Base-by-base conservation (phyloP, 2,888 invertebrate species). In the Corythucha ciliata region DNA sequence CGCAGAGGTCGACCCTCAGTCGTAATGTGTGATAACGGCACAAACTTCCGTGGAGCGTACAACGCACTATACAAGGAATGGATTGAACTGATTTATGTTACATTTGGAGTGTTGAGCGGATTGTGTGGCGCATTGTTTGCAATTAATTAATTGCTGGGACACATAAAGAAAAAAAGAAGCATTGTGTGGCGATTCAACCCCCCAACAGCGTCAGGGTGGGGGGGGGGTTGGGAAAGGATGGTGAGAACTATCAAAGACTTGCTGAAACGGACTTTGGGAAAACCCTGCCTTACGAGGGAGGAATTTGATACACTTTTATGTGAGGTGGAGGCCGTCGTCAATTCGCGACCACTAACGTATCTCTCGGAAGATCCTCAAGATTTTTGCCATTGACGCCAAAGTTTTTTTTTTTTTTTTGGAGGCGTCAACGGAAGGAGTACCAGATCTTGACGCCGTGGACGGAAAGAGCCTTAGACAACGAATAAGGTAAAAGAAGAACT, bases 11-110 rank as follows among this genome's bases (percentile, higher is more conserved):
- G 40, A 62, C 62, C 60, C 2, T 54, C 53, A 10, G 55, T 57
- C 14, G 59, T 63, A 5, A 60, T 56, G 29, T 57, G 59, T 20
- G 69, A 71, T 48, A 69, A 69, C 49, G 67, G 66, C 0, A 63
- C 63, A 1, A 68, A 68, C 56, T 70, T 70, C 57, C 54, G 61
- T 1, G 64, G 67, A 1, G 57, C 64, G 0, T 56, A 58, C 4
- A 68, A 64, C 56, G 64, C 71, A 12, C 71, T 73, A 57, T 69
- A 70, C 56, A 71, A 73, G 63, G 69, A n/a, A n/a, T n/a, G n/a
- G n/a, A n/a, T n/a, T n/a, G n/a, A n/a, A n/a, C n/a, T n/a, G n/a
- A n/a, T n/a, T n/a, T n/a, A n/a, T n/a, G n/a, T n/a, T n/a, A n/a
- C n/a, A n/a, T n/a, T n/a, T n/a, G n/a, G n/a, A n/a, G n/a, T n/a